Percentiles rank a stretch among this genome's conserved stretches.
Evolutionary conservation across 2,113 vertebrate species (phyloP).

Genomic region (Nesoenas mayeri): DNA sequence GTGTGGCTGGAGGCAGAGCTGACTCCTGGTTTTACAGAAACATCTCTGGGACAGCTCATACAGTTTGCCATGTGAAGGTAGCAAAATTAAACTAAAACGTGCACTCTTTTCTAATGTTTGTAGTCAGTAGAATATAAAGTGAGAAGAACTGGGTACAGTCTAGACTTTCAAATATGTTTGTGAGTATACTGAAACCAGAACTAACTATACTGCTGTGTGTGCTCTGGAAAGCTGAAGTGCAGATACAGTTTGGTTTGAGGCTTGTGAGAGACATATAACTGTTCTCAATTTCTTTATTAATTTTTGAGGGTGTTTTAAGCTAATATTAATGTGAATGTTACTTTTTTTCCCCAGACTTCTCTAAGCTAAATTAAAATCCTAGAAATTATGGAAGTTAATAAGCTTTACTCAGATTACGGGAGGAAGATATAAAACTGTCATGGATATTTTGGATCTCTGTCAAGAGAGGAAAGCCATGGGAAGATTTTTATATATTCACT

Average conservation of each 20-base stretch:
- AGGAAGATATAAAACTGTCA: rapidly evolving
- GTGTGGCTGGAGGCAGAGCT: not conserved
- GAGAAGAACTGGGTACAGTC: not conserved
- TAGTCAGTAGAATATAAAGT: not conserved
- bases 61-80: not conserved
- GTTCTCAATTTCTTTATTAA: not conserved
- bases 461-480: not conserved
- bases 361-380: not conserved
- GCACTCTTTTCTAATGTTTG: not conserved
- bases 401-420: not conserved
- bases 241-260: not conserved
- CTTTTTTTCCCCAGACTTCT: not conserved
- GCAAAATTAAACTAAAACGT: not conserved
- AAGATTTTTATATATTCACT: not conserved
- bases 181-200: not conserved
- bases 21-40: not conserved
- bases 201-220: not conserved
- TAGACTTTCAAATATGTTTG: not conserved
- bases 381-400: not conserved
- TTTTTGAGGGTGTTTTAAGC: not conserved
- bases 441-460: not conserved
- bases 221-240: not conserved
- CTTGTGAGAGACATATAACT: not conserved
- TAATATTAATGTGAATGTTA: rapidly evolving
- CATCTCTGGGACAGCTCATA: not conserved